These are phyloP conservation scores for Canis aureus DNA, from an alignment of 2,113 vertebrate species.

Conservation along the genomic window DNA sequence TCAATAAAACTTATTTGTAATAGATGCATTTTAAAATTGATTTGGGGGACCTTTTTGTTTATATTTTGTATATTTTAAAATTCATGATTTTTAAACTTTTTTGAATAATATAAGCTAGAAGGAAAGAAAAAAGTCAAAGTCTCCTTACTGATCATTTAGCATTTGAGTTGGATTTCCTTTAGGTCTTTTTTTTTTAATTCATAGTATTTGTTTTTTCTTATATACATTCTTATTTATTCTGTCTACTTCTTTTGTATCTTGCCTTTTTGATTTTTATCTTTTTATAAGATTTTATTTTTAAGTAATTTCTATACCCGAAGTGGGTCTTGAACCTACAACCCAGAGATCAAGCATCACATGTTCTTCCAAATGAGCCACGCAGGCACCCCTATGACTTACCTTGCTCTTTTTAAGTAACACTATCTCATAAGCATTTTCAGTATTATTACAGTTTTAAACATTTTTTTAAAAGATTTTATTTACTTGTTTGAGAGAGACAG, in stretches of 20 bases:
- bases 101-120: neutral
- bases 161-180: neutral
- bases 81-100: neutral
- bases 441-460: neutral
- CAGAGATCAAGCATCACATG: neutral
- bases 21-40: neutral
- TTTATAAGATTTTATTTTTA: neutral
- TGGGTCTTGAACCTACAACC: neutral
- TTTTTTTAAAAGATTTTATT: neutral
- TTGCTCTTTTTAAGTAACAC: neutral
- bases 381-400: neutral
- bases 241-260: neutral
- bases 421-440: slow-evolving; percentile 37
- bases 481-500: too few species aligned
- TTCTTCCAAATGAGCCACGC: neutral
- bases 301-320: neutral
- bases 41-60: neutral
- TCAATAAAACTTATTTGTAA: neutral
- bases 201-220: neutral
- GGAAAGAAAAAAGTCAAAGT: neutral
- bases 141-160: neutral
- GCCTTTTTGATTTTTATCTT: neutral
- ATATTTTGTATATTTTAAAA: slow-evolving; percentile 12
- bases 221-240: neutral
- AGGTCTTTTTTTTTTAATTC: neutral